These are phyloP conservation scores for Clarias fuscus DNA, from an alignment of 2,797 vertebrate genomes.

Conservation along the genomic window DNA sequence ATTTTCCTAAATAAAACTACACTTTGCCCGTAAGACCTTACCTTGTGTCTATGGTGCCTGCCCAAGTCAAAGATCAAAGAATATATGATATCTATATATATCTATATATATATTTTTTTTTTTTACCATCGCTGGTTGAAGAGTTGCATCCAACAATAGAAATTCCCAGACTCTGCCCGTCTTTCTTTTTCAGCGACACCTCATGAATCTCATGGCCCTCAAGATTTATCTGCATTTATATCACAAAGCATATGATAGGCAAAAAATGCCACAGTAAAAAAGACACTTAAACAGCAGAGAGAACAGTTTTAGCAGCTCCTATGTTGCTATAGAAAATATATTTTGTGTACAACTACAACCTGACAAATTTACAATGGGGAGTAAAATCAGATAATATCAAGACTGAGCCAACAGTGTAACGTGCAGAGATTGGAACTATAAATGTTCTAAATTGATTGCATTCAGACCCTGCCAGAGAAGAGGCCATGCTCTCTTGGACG, in stretches of 20 bases:
- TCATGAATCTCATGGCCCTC: conserved; percentile 84
- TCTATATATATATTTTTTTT: not conserved
- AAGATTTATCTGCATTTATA: conserved; percentile 68
- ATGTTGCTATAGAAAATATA: not conserved
- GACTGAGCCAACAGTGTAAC: not conserved
- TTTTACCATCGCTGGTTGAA: conserved; percentile 75
- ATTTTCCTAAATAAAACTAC: no score
- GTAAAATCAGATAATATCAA: not conserved
- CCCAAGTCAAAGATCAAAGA: no score
- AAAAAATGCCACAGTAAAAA: not conserved
- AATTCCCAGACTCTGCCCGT: conserved; percentile 93
- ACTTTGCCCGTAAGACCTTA: no score
- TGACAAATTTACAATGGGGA: not conserved
- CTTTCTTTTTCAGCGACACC: conserved; percentile 83
- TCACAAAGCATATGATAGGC: not conserved
- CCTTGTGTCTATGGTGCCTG: no score
- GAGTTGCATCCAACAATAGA: conserved; percentile 90
- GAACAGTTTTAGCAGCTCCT: not conserved
- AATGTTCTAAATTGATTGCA: no score
- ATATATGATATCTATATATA: not conserved
- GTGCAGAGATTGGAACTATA: not conserved
- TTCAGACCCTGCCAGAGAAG: no score
- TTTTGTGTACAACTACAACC: not conserved
- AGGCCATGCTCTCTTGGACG: not conserved
- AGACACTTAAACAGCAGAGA: not conserved